Base-by-base conservation (phyloP, 64 coral and sea anemone species). In the Acropora yongei region DNA sequence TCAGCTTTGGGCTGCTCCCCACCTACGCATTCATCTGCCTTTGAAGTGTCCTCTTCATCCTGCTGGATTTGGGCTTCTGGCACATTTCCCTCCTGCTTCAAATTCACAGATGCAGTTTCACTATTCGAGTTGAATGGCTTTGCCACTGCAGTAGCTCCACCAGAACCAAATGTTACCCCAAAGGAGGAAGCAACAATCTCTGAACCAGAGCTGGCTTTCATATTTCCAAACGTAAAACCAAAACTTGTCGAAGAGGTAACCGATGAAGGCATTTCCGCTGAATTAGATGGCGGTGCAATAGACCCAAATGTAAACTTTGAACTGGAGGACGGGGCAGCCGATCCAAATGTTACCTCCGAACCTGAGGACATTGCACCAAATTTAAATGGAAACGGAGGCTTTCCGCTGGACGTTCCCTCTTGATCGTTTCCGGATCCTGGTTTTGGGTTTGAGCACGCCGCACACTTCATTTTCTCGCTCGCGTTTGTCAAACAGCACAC, bases 401-500 rank as follows among this genome's bases (percentile, higher is more conserved):
- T 88, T 18, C 6, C 73, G 10, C 44, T 73, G 5, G 18, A 60
- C 18, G 14, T 57, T 76, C 55, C 10, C 12, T 42, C 49, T 50
- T 77, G 86, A 44, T 20, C 46, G 89, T 18, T 16, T 78, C 79
- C 72, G n/a, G 17, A 44, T 49, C 48, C 88, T 8, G 87, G 82
- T 73, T 93, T 94, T 17, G 18, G 14, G 49, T 20, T 72, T 73
- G 5, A 12, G 86, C 90, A 95, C 13, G 96, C 96, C 16, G 20
- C 55, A 79, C 96, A 98, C 8, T 8, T 18, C 3, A 78, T 68
- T 44, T 58, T 61, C 8, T 90, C 82, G 61, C 44, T 67, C 13
- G 44, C 65, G 50, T 98, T 98, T 57, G n/a, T 88, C 20, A 95
- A 79, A 6, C 87, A 61, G 77, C 96, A 98, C 0, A 20, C 79